Evolutionary conservation across 1,140 invertebrate genomes (phyloP).

Genomic region (Babylonia areolata): DNA sequence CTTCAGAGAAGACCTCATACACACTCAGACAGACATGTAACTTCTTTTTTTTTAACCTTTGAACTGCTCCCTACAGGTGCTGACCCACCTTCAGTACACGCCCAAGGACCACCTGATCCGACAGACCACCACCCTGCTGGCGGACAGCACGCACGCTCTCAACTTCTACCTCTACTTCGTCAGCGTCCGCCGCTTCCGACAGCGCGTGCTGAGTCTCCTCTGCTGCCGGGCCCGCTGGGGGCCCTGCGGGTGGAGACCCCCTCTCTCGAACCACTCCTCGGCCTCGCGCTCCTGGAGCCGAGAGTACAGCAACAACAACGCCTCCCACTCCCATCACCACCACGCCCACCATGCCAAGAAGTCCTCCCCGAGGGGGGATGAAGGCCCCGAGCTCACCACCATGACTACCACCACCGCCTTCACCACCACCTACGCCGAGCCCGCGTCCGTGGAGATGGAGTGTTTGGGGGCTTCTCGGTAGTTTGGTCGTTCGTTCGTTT

Average conservation of each 20-base stretch:
- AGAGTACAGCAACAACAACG: not conserved
- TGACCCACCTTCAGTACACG: not conserved
- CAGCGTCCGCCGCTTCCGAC: conserved; percentile 42
- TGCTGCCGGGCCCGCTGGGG: not conserved
- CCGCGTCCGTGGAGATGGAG: not conserved
- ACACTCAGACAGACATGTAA: no score
- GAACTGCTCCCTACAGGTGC: not conserved
- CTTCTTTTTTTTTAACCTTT: no score
- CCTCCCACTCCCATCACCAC: no score
- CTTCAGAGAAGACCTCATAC: no score
- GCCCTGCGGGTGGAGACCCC: not conserved
- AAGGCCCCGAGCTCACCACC: not conserved
- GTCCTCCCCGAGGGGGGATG: not conserved
- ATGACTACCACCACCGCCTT: not conserved
- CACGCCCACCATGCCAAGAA: no score
- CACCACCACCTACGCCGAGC: not conserved
- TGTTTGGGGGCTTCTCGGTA: no score
- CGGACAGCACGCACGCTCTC: conserved; percentile 62
- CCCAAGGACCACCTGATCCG: conserved; percentile 28
- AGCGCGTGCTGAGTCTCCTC: not conserved
- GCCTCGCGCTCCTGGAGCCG: not conserved
- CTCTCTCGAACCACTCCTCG: not conserved
- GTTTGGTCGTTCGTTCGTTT: no score
- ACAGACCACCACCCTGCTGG: conserved; percentile 58
- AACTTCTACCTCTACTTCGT: conserved; percentile 68